Evolutionary conservation across 2,113 vertebrate genomes (phyloP).

Genomic region (Ascaphus truei): DNA sequence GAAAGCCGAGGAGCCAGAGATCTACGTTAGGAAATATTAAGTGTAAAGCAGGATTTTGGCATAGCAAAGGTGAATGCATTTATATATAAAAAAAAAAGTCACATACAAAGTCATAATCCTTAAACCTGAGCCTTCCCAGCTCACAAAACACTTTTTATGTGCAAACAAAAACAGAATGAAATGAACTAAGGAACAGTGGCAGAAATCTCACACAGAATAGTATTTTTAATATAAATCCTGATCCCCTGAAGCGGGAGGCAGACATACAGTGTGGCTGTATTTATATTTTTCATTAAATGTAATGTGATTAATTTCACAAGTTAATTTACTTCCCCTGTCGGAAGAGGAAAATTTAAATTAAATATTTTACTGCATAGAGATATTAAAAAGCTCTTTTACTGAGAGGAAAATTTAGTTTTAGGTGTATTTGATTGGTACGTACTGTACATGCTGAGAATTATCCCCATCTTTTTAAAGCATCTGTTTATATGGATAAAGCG

Average conservation of each 20-base stretch:
- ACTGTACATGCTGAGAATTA: slow-evolving; percentile 21
- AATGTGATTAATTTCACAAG: slow-evolving; percentile 70
- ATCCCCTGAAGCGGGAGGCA: slow-evolving; percentile 58
- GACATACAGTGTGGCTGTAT: slow-evolving; percentile 59
- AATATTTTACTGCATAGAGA: slow-evolving; percentile 56
- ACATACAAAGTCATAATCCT: neutral
- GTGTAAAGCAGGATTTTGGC: neutral
- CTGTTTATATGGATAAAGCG: slow-evolving; percentile 34
- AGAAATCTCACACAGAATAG: slow-evolving; percentile 53
- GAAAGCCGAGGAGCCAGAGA: too few species aligned
- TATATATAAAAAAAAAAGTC: neutral
- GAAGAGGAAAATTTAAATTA: slow-evolving; percentile 60
- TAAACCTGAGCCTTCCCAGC: neutral
- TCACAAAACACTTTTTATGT: slow-evolving; percentile 49
- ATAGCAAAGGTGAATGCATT: neutral
- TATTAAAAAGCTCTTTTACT: slow-evolving; percentile 53
- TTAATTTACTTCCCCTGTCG: slow-evolving; percentile 63
- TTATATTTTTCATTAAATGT: slow-evolving; percentile 70
- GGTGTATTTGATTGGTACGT: slow-evolving; percentile 45
- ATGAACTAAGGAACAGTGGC: slow-evolving; percentile 52
- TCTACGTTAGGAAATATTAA: too few species aligned
- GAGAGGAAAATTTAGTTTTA: slow-evolving; percentile 57
- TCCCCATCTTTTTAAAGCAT: slow-evolving; percentile 36
- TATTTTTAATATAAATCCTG: slow-evolving; percentile 62
- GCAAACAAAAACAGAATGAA: slow-evolving; percentile 62